Evolutionary conservation across 1,140 invertebrate species (phyloP).

Genomic region (Pissodes strobi): DNA sequence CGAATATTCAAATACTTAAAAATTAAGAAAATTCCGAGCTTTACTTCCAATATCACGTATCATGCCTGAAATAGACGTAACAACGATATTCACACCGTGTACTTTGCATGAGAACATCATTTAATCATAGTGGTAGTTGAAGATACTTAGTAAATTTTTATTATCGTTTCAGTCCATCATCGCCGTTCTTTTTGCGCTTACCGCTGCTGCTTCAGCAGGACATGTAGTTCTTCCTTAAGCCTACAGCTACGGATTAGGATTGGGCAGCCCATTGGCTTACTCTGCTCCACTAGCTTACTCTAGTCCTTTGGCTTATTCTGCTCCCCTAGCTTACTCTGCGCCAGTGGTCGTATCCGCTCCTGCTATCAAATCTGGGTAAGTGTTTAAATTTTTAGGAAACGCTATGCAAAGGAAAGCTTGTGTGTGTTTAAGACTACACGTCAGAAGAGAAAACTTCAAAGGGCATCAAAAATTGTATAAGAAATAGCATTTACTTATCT

Average conservation of each 20-base stretch:
- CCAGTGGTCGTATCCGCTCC: slow-evolving; percentile 35
- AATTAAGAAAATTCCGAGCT: too few species aligned
- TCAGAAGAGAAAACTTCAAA: too few species aligned
- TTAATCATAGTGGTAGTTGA: too few species aligned
- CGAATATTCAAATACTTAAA: too few species aligned
- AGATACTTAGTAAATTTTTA: too few species aligned
- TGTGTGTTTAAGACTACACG: too few species aligned
- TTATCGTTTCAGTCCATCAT: slow-evolving; percentile 44
- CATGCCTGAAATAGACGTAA: too few species aligned
- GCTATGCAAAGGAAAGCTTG: background rate
- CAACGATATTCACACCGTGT: too few species aligned
- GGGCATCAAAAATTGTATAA: too few species aligned
- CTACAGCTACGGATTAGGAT: slow-evolving; percentile 29
- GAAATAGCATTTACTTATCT: too few species aligned
- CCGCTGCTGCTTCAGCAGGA: slow-evolving; percentile 42
- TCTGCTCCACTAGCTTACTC: slow-evolving; percentile 31
- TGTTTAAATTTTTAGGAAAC: background rate
- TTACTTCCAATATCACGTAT: too few species aligned
- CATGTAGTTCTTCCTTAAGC: slow-evolving; percentile 26
- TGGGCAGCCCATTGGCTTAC: slow-evolving; percentile 25
- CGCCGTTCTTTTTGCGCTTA: slow-evolving; percentile 41
- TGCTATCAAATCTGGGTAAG: slow-evolving; percentile 46
- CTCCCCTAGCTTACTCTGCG: slow-evolving; percentile 33
- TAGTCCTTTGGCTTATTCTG: slow-evolving; percentile 18
- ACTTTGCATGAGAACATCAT: background rate